Base-by-base conservation (phyloP, 1,140 invertebrate genomes). In the Drosophila bipectinata region DNA sequence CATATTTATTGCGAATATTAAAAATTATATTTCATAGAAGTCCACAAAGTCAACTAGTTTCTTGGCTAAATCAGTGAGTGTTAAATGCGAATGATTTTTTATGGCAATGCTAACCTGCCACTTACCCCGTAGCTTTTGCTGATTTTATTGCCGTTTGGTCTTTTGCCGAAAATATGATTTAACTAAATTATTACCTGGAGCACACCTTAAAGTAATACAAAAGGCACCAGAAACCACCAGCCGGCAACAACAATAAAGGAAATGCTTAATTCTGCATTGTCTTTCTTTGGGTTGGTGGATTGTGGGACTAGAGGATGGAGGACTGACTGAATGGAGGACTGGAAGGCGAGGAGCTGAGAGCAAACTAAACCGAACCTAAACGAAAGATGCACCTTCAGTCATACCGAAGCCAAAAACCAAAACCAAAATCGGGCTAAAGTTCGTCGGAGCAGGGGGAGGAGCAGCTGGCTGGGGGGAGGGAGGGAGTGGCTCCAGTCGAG, bases 171-270 rank as follows among this genome's bases (percentile, higher is more conserved):
- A 88, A 88, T 89, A 89, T 88, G 83, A 88, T 88, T 88, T 88
- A 89, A 79, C 84, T 90, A 88, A 90, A 90, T 91, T 90, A 90
- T 90, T 90, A 90, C 88, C 88, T 55, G 73, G 77, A 90, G 88
- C 88, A 90, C 88, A 90, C 88, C 88, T 90, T 90, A 90, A 90
- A 90, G 84, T 88, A 89, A 89, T 89, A 88, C 84, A 89, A 88
- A 85, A 82, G 84, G 72, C 81, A 84, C 79, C 60, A 69, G 34
- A 52, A 47, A 68, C 72, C 72, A 73, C 52, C 69, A 32, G 72
- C 51, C 73, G 59, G 74, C 75, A 83, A 77, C 83, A 87, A 87
- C 75, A 88, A 87, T 87, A 83, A 87, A 87, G 83, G 83, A 88
- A 87, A 87, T 84, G 83, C 83, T 87, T 87, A 87, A 87, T 87